These are phyloP conservation scores for Clarias pachynema DNA, from an alignment of 2,797 vertebrate genomes.

Conservation along the genomic window DNA sequence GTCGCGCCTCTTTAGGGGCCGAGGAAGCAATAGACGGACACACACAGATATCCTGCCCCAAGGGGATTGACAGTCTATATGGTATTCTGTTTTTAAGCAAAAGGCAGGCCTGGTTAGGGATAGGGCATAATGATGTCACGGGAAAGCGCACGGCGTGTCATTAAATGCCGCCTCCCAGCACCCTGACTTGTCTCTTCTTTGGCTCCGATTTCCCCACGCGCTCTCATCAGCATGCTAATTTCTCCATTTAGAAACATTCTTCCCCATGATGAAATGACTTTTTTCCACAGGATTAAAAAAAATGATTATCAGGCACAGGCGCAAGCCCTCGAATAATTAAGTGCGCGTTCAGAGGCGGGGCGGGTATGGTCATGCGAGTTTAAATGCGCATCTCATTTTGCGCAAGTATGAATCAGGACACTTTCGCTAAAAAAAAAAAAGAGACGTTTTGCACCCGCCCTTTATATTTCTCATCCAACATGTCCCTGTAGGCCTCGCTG, in stretches of 20 bases:
- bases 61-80: constrained; percentile 56
- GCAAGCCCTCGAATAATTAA: constrained; percentile 6
- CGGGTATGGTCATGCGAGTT: constrained; percentile 75
- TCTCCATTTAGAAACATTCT: constrained; percentile 89
- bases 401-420: constrained; percentile 63
- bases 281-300: constrained; percentile 26
- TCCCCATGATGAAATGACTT: constrained; percentile 71
- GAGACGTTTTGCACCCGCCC: constrained; percentile 81
- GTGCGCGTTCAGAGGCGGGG: constrained; percentile 61
- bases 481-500: constrained; percentile 64
- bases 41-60: constrained; percentile 49
- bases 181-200: constrained; percentile 72
- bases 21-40: constrained; percentile 32
- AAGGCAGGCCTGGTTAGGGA: constrained; percentile 44
- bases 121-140: constrained; percentile 57
- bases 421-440: constrained; percentile 71
- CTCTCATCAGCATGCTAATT: constrained; percentile 99
- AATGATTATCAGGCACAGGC: constrained; percentile 7
- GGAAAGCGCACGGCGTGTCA: constrained; percentile 73
- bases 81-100: not conserved
- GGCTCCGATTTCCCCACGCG: constrained; percentile 51
- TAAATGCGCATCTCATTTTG: constrained; percentile 99
- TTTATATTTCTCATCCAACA: constrained; percentile 65
- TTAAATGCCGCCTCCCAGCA: constrained; percentile 81
- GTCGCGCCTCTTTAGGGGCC: constrained; percentile 46